phyloP scores from a whole-genome alignment of 2,797 vertebrate genomes.

The Anomalospiza imberbis region DNA sequence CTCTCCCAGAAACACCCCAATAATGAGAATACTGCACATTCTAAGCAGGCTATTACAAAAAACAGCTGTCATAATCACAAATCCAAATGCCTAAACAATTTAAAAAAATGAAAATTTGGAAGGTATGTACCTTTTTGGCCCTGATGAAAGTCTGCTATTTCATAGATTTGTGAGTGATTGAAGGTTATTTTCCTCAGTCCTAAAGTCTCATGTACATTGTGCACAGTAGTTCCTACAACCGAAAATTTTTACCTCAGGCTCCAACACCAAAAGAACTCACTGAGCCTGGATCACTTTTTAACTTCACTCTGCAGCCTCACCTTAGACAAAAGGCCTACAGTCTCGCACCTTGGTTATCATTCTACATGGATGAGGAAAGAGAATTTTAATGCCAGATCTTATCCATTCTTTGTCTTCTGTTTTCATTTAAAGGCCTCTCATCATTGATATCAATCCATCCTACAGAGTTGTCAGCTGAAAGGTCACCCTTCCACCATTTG shows the following conservation, averaged over 20 bases:
- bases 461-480: neutral
- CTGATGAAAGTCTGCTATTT: neutral
- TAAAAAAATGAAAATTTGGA: neutral
- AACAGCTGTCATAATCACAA: neutral
- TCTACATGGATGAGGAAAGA: neutral
- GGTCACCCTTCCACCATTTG: neutral
- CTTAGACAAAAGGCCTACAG: neutral
- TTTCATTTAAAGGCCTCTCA: neutral
- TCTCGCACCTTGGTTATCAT: neutral
- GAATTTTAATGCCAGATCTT: neutral
- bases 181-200: neutral
- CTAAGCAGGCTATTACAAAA: neutral
- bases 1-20: neutral
- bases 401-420: neutral
- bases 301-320: neutral
- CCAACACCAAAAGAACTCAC: neutral
- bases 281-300: neutral
- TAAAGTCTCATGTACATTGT: neutral
- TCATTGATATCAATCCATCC: neutral
- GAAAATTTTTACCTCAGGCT: neutral
- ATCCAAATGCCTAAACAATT: neutral
- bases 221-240: neutral
- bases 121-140: neutral
- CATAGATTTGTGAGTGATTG: neutral
- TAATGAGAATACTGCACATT: neutral